phyloP scores from a whole-genome alignment of 2,113 vertebrate genomes.

The Zootoca vivipara region DNA sequence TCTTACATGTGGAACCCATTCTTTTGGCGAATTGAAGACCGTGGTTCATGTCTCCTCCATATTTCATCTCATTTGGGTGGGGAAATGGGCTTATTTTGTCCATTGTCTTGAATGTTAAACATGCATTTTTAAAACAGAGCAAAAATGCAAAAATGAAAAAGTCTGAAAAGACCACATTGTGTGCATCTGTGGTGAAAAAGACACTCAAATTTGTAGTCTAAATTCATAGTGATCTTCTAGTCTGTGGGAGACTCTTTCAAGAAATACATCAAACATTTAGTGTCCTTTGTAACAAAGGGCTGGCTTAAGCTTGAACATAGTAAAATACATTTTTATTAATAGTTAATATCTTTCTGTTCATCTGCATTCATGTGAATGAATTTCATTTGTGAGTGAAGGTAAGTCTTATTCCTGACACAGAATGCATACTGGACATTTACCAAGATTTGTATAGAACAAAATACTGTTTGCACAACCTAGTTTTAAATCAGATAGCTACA shows the following conservation, averaged over 20 bases:
- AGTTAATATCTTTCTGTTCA: constrained; percentile 25
- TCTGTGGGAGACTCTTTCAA: constrained; percentile 15
- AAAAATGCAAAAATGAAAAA: background rate
- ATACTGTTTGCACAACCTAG: background rate
- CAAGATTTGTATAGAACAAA: background rate
- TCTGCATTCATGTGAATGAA: constrained; percentile 19
- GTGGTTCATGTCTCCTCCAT: background rate
- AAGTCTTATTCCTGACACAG: background rate
- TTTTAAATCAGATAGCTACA: background rate
- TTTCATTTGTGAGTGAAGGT: constrained; percentile 6
- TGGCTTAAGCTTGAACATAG: background rate
- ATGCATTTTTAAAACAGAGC: background rate
- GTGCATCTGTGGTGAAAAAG: background rate
- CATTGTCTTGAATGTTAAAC: constrained; percentile 21
- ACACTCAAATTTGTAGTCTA: constrained; percentile 27
- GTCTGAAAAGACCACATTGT: constrained; percentile 9
- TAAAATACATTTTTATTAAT: constrained; percentile 20
- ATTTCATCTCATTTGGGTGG: background rate
- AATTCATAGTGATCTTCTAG: constrained; percentile 23
- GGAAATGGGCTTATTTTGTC: background rate
- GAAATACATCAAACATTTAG: constrained; percentile 22
- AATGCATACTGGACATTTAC: constrained; percentile 24
- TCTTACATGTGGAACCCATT: background rate
- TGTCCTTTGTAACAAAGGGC: constrained; percentile 15
- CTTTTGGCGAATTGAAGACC: background rate